A percentile compares a stretch with the other conserved stretches of the same genome.
These are phyloP conservation scores for Perca flavescens DNA, from an alignment of 2,113 vertebrate genomes.

Conservation along the genomic window DNA sequence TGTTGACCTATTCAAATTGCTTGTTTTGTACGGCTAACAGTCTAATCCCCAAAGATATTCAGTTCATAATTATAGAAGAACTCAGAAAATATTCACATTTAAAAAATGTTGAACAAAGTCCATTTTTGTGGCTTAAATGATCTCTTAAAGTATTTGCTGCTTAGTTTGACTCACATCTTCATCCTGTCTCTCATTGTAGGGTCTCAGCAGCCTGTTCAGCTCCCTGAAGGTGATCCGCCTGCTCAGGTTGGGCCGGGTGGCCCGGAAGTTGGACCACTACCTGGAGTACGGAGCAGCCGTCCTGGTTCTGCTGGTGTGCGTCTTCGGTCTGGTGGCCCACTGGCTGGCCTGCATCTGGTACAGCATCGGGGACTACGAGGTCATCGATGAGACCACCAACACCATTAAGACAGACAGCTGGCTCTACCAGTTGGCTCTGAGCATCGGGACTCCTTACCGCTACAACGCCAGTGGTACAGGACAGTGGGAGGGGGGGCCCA, in stretches of 20 bases:
- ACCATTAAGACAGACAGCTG: conserved; percentile 96
- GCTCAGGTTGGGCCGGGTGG: conserved; percentile 93
- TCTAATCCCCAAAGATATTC: background rate
- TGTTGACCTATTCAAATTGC: background rate
- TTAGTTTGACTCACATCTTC: background rate
- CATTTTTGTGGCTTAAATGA: background rate
- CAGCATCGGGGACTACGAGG: conserved; percentile 97
- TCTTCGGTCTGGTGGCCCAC: conserved; percentile 96
- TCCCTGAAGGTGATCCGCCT: conserved; percentile 97
- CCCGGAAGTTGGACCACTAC: conserved; percentile 97
- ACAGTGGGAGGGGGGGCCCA: conserved; percentile 97
- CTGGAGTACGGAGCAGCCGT: conserved; percentile 97
- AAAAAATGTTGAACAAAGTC: background rate
- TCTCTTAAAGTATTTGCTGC: background rate
- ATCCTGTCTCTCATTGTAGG: conserved; percentile 79
- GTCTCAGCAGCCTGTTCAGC: conserved; percentile 99
- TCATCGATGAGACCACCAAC: conserved; percentile 94
- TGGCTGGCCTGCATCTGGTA: conserved; percentile 99
- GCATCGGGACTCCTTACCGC: conserved; percentile 94
- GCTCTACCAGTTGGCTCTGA: conserved; percentile 95
- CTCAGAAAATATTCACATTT: background rate
- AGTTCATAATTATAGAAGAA: background rate
- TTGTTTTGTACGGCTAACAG: background rate
- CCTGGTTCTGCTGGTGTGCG: conserved; percentile 94
- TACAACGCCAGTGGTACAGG: conserved; percentile 94